phyloP scores from a whole-genome alignment of 2,888 invertebrate genomes.

The Hirtodrosophila cameraria region DNA sequence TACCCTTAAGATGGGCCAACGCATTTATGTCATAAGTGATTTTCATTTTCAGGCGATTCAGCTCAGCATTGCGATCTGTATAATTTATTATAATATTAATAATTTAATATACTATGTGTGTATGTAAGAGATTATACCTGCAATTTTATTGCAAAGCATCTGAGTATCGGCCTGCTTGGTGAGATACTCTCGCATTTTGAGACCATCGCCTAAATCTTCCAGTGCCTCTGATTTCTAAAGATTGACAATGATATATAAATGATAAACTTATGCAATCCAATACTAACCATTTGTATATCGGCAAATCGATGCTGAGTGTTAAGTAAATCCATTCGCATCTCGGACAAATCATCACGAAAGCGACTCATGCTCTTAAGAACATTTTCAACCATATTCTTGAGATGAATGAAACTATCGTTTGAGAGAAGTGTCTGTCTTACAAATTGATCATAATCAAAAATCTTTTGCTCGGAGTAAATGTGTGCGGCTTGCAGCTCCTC shows the following conservation, averaged over 20 bases:
- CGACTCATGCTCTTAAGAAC: conserved; percentile 15
- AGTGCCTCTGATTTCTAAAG: conserved; percentile 28
- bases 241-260: not conserved
- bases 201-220: conserved; percentile 31
- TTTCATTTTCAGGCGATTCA: conserved; percentile 24
- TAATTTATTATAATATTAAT: not conserved
- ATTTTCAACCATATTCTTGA: not conserved
- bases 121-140: no score
- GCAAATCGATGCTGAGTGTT: conserved; percentile 40
- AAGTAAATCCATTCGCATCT: conserved; percentile 18
- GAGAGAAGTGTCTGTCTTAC: conserved; percentile 11
- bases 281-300: conserved; percentile 25
- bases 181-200: conserved; percentile 39
- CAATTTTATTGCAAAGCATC: conserved; percentile 21
- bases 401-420: conserved; percentile 7
- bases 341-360: conserved; percentile 28
- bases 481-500: not conserved
- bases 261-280: accelerated
- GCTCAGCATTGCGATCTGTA: conserved; percentile 32
- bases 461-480: not conserved
- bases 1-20: conserved; percentile 48
- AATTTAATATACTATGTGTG: not conserved
- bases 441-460: not conserved
- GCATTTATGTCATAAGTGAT: conserved; percentile 26
- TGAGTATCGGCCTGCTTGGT: not conserved